Evolutionary conservation across 2,113 vertebrate genomes (phyloP).

Genomic region (Balaenoptera acutorostrata): DNA sequence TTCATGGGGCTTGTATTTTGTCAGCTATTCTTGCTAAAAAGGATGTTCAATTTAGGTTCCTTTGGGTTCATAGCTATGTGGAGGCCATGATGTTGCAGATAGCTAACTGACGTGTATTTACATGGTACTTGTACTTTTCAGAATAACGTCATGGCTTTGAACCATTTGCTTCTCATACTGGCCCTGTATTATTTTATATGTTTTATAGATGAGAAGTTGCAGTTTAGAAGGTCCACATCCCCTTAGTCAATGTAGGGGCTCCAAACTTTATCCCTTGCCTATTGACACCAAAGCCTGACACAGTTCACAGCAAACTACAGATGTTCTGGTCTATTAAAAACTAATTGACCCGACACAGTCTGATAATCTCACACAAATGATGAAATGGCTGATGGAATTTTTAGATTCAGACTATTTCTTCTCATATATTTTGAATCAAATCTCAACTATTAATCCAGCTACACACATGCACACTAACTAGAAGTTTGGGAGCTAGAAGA

Average conservation of each 20-base stretch:
- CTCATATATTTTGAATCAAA: neutral
- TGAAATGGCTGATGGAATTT: neutral
- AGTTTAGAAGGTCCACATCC: neutral
- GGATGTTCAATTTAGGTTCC: neutral
- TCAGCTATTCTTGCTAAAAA: neutral
- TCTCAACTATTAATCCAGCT: neutral
- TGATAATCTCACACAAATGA: neutral
- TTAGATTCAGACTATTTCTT: neutral
- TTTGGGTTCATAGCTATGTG: neutral
- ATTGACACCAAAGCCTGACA: neutral
- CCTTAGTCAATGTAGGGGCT: neutral
- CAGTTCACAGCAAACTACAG: neutral
- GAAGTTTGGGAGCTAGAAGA: neutral
- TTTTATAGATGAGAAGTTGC: neutral
- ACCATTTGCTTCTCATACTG: neutral
- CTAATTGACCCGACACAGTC: neutral
- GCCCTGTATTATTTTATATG: neutral
- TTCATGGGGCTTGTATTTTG: neutral
- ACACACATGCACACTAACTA: neutral
- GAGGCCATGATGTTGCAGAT: neutral
- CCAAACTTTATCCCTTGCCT: neutral
- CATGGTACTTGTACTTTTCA: neutral
- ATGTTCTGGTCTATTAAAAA: slow-evolving; percentile 6
- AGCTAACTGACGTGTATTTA: neutral
- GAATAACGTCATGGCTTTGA: neutral